A percentile compares a stretch with the other conserved stretches of the same genome.
Conservation (phyloP, 2,888 invertebrate species). For the Acleris literana region DNA sequence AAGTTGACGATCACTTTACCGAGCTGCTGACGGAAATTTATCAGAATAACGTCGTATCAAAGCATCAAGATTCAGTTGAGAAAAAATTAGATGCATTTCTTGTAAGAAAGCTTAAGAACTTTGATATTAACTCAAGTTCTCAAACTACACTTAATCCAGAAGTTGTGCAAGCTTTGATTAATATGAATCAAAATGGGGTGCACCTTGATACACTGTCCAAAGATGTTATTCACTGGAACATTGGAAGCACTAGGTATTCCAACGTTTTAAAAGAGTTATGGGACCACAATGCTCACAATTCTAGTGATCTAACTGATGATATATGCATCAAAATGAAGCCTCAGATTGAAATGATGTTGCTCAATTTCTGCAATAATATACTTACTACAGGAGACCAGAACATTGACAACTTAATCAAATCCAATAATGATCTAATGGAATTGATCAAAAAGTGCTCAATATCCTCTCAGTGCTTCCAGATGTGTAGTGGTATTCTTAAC, state of each 20-base stretch:
- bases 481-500: conserved; percentile 62
- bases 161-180: conserved; percentile 64
- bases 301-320: conserved; percentile 49
- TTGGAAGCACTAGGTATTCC: conserved; percentile 44
- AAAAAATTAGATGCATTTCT: conserved; percentile 65
- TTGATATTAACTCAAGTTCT: conserved; percentile 51
- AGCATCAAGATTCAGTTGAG: conserved; percentile 42
- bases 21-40: conserved; percentile 56
- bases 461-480: conserved; percentile 67
- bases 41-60: conserved; percentile 45
- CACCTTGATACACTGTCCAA: conserved; percentile 47
- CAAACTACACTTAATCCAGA: conserved; percentile 57
- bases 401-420: conserved; percentile 45
- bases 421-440: conserved; percentile 44
- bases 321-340: conserved; percentile 63
- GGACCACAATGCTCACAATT: conserved; percentile 43
- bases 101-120: conserved; percentile 55
- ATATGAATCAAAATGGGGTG: conserved; percentile 54
- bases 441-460: conserved; percentile 55
- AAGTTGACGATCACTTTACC: conserved; percentile 57
- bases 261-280: conserved; percentile 59
- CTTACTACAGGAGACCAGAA: conserved; percentile 46
- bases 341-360: conserved; percentile 60
- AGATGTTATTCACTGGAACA: conserved; percentile 60
- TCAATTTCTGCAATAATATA: conserved; percentile 49